Conservation (phyloP, 2,113 vertebrate genomes). For the Anseranas semipalmata region DNA sequence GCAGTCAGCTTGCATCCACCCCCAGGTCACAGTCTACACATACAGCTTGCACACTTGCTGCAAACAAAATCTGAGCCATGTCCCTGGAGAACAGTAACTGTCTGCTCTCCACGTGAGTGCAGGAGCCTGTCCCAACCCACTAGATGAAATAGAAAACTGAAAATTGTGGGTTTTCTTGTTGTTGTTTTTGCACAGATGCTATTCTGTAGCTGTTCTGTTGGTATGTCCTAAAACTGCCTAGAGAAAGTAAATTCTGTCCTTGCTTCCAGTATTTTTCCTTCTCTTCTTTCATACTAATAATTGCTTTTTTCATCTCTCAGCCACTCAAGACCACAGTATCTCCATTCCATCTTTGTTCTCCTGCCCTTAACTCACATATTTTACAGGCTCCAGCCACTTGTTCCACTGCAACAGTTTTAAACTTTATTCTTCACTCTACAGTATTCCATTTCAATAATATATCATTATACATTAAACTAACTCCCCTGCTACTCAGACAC, state of each 20-base stretch:
- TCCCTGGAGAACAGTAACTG: not conserved
- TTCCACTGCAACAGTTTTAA: not conserved
- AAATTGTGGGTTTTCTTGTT: not conserved
- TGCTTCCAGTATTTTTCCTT: not conserved
- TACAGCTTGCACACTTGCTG: not conserved
- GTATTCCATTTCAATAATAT: not conserved
- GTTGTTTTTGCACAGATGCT: not conserved
- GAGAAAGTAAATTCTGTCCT: not conserved
- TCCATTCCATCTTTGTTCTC: not conserved
- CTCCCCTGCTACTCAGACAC: not conserved
- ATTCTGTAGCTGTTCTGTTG: not conserved
- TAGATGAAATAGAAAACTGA: not conserved
- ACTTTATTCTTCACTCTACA: not conserved
- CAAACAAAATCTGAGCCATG: not conserved
- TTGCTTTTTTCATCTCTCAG: not conserved
- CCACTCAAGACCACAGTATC: not conserved
- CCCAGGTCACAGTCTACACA: not conserved
- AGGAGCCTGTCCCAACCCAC: not conserved
- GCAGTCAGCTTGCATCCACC: not conserved
- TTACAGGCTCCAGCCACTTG: not conserved
- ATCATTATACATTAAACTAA: not conserved
- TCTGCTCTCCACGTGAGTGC: not conserved
- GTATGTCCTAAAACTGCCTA: not conserved
- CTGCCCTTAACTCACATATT: not conserved
- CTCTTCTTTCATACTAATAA: not conserved